A percentile compares a stretch with the other conserved stretches of the same genome.
Conservation (phyloP, 2,888 invertebrate genomes). For the Thymelicus lineola region DNA sequence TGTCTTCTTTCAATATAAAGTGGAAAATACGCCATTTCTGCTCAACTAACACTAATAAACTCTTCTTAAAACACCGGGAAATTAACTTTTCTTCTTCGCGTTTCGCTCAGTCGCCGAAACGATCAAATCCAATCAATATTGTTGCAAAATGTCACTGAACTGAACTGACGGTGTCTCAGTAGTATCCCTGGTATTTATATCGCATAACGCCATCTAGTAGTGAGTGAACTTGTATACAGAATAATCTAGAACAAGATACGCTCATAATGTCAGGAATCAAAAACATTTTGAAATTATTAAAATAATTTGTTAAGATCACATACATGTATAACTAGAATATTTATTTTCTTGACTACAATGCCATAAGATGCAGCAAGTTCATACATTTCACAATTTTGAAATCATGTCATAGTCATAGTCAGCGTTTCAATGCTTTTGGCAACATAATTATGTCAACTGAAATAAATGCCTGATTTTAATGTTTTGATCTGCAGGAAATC, state of each 20-base stretch:
- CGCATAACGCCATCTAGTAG: constrained; percentile 60
- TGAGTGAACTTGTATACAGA: constrained; percentile 54
- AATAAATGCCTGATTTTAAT: too few species aligned
- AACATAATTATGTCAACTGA: too few species aligned
- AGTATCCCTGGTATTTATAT: constrained; percentile 50
- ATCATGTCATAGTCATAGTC: too few species aligned
- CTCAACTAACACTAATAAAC: neutral
- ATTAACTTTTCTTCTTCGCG: neutral
- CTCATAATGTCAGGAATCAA: constrained; percentile 32
- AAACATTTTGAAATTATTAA: constrained; percentile 42
- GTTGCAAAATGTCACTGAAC: neutral
- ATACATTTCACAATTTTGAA: too few species aligned
- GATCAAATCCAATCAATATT: neutral
- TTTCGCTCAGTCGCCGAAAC: neutral
- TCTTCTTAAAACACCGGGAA: neutral
- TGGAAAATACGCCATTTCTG: constrained; percentile 72
- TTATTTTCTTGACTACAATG: too few species aligned
- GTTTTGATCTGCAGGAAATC: too few species aligned
- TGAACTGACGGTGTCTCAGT: constrained; percentile 39
- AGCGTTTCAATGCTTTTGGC: too few species aligned
- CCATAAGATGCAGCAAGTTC: too few species aligned
- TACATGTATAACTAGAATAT: too few species aligned
- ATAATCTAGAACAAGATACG: constrained; percentile 50
- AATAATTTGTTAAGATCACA: neutral
- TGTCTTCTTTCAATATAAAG: constrained; percentile 60